These are phyloP conservation scores for Montifringilla adamsi DNA, from an alignment of 2,113 vertebrate species.

Conservation along the genomic window DNA sequence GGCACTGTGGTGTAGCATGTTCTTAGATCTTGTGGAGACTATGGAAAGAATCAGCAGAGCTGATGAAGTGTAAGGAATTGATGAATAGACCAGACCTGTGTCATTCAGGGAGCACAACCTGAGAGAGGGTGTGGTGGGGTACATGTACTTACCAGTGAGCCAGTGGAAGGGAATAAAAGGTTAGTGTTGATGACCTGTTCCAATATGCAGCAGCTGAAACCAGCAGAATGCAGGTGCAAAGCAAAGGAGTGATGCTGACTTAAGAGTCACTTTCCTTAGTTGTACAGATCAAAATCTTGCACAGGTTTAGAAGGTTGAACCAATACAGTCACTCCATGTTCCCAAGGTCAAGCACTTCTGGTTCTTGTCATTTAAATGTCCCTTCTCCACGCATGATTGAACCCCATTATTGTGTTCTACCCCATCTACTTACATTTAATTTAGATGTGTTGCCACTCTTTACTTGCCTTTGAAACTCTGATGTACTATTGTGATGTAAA, in stretches of 20 bases:
- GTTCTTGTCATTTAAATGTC: neutral
- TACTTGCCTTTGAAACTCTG: neutral
- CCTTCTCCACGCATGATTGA: rapidly evolving
- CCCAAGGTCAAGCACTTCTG: neutral
- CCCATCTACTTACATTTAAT: neutral
- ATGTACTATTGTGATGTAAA: neutral
- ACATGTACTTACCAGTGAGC: neutral
- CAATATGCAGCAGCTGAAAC: neutral
- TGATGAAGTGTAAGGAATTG: neutral
- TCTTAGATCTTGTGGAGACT: neutral
- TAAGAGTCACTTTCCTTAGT: neutral
- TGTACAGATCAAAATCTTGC: neutral
- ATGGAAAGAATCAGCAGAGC: neutral
- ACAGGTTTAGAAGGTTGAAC: neutral
- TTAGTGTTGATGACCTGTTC: neutral
- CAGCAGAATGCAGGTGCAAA: neutral
- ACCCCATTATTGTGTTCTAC: neutral
- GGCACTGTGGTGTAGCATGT: rapidly evolving
- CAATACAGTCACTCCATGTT: neutral
- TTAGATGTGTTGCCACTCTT: neutral
- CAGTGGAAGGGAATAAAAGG: neutral
- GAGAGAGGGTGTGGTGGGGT: neutral
- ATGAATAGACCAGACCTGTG: neutral
- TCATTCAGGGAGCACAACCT: neutral
- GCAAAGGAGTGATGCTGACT: neutral